A percentile compares a stretch with the other conserved stretches of the same genome.
These are phyloP conservation scores for Stegostoma tigrinum DNA, from an alignment of 2,113 vertebrate genomes.

Conservation along the genomic window DNA sequence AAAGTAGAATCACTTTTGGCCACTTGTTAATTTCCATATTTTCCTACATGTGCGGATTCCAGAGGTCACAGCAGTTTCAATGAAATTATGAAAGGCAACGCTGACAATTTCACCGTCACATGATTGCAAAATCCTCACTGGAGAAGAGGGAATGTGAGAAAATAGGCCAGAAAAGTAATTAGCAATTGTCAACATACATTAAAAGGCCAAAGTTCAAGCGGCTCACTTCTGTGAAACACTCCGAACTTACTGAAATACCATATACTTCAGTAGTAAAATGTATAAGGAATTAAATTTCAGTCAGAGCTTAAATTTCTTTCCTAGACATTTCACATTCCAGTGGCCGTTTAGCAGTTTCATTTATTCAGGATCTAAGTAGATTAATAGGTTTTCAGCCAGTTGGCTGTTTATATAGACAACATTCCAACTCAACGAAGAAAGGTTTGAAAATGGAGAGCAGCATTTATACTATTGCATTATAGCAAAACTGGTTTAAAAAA, in stretches of 20 bases:
- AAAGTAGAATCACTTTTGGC: too few relatives aligned
- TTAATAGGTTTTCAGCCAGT: background rate
- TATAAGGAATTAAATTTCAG: background rate
- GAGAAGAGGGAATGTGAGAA: background rate
- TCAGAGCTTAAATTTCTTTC: background rate
- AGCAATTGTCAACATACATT: background rate
- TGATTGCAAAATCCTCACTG: background rate
- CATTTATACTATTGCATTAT: background rate
- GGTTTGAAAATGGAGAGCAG: background rate
- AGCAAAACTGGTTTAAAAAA: background rate
- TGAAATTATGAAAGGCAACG: background rate
- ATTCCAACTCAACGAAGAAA: background rate
- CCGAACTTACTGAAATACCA: background rate
- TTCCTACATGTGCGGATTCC: too few relatives aligned
- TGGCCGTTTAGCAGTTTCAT: background rate
- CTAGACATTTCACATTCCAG: background rate
- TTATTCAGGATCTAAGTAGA: background rate
- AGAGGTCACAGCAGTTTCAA: background rate
- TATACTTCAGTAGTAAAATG: background rate
- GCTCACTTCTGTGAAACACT: background rate
- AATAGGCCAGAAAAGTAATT: background rate
- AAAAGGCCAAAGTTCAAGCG: background rate
- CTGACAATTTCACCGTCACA: background rate
- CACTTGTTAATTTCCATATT: too few relatives aligned
- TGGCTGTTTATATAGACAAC: background rate